Evolutionary conservation across 2,113 vertebrate species (phyloP).

Genomic region (Synchiropus splendidus): DNA sequence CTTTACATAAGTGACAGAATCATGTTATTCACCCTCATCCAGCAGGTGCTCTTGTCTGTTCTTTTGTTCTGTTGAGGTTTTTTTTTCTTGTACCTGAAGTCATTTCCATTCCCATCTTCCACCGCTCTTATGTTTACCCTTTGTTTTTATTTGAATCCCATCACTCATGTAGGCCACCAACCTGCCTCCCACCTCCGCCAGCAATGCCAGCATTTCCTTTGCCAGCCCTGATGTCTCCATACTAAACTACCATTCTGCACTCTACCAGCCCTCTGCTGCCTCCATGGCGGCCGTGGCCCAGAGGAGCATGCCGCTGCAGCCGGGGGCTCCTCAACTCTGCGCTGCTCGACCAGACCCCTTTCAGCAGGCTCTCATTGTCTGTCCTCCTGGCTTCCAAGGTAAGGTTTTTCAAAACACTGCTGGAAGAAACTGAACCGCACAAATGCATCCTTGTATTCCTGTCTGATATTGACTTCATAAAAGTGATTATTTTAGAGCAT

Average conservation of each 20-base stretch:
- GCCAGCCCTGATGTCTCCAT: conserved; percentile 93
- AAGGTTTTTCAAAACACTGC: conserved; percentile 23
- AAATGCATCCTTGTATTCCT: too few relatives aligned
- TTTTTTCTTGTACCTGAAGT: conserved; percentile 7
- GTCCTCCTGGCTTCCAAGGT: conserved; percentile 98
- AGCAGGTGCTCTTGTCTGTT: conserved; percentile 6
- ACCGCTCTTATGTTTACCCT: conserved; percentile 47
- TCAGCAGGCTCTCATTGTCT: conserved; percentile 98
- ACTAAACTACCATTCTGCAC: conserved; percentile 97
- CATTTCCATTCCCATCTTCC: conserved; percentile 19
- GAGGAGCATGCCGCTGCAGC: conserved; percentile 92
- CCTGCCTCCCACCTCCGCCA: conserved; percentile 92
- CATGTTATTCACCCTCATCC: conserved; percentile 7
- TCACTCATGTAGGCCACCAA: conserved; percentile 85
- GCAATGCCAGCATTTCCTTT: conserved; percentile 95
- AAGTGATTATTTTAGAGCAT: too few relatives aligned
- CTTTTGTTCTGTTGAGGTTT: background rate
- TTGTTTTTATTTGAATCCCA: conserved; percentile 78
- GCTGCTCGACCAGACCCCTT: conserved; percentile 90
- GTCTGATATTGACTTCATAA: too few relatives aligned
- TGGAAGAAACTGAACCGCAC: too few relatives aligned
- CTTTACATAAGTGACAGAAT: too few relatives aligned
- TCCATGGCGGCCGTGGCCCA: conserved; percentile 98
- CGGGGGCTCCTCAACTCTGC: conserved; percentile 87
- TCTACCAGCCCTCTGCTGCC: conserved; percentile 94